phyloP scores from a whole-genome alignment of 2,113 vertebrate genomes.

The Phodopus roborovskii region DNA sequence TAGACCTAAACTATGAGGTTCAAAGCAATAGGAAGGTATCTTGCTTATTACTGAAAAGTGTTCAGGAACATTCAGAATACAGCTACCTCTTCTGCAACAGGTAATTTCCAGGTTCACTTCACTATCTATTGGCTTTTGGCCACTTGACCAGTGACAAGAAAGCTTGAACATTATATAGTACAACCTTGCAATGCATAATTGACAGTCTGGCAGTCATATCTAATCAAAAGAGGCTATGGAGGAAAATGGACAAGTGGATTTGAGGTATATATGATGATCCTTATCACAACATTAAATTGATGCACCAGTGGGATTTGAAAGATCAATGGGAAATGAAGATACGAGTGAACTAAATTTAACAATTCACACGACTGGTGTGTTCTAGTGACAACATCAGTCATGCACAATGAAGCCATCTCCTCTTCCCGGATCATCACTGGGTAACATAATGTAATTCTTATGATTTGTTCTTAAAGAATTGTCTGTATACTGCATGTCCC shows the following conservation, averaged over 20 bases:
- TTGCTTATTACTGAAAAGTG: neutral
- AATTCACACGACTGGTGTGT: neutral
- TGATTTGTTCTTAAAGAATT: neutral
- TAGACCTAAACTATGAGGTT: conserved; percentile 18
- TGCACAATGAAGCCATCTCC: neutral
- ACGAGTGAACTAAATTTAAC: neutral
- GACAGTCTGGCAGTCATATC: neutral
- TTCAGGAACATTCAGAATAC: neutral
- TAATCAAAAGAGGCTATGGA: conserved; percentile 4
- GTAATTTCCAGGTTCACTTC: neutral
- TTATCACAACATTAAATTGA: neutral
- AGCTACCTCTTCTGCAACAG: neutral
- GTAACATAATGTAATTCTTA: neutral
- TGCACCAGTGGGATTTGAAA: neutral
- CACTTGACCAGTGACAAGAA: neutral
- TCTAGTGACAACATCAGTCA: neutral
- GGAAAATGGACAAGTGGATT: neutral
- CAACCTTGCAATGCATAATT: neutral
- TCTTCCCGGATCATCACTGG: neutral
- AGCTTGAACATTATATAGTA: neutral
- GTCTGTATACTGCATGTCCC: neutral
- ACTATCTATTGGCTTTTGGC: neutral
- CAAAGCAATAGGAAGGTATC: conserved; percentile 45
- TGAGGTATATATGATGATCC: neutral
- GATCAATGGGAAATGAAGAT: conserved; percentile 1